A percentile compares a stretch with the other conserved stretches of the same genome.
Conservation (phyloP, 2,888 invertebrate species). For the Limulus polyphemus region DNA sequence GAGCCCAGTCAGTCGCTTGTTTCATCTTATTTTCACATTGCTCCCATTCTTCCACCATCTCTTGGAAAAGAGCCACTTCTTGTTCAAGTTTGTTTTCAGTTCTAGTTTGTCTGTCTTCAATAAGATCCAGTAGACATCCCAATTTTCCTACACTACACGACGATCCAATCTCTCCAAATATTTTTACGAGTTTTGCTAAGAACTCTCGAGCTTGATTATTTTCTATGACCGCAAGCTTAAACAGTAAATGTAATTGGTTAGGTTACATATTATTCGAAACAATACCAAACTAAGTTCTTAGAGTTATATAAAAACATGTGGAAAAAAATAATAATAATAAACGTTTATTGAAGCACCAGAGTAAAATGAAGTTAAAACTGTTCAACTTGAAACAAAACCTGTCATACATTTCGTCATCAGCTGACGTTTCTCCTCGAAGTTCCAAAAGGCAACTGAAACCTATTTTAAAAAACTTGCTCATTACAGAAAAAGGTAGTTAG, state of each 20-base stretch:
- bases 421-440: too few species aligned
- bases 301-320: too few species aligned
- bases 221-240: conserved; percentile 24
- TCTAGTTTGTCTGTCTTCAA: conserved; percentile 70
- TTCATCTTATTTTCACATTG: conserved; percentile 87
- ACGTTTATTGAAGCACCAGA: too few species aligned
- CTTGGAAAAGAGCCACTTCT: conserved; percentile 76
- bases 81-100: conserved; percentile 72
- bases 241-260: neutral
- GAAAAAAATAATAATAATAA: too few species aligned
- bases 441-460: too few species aligned
- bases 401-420: too few species aligned
- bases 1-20: conserved; percentile 77
- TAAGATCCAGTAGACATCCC: conserved; percentile 68
- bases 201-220: conserved; percentile 23
- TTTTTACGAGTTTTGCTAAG: conserved; percentile 69
- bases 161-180: conserved; percentile 68
- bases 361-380: too few species aligned
- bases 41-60: conserved; percentile 89
- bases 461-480: too few species aligned
- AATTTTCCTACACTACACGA: conserved; percentile 73
- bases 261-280: too few species aligned
- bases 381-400: too few species aligned
- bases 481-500: too few species aligned
- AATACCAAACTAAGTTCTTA: too few species aligned